Base-by-base conservation (phyloP, 2,888 invertebrate genomes). In the Scaptomyza caliginosa region DNA sequence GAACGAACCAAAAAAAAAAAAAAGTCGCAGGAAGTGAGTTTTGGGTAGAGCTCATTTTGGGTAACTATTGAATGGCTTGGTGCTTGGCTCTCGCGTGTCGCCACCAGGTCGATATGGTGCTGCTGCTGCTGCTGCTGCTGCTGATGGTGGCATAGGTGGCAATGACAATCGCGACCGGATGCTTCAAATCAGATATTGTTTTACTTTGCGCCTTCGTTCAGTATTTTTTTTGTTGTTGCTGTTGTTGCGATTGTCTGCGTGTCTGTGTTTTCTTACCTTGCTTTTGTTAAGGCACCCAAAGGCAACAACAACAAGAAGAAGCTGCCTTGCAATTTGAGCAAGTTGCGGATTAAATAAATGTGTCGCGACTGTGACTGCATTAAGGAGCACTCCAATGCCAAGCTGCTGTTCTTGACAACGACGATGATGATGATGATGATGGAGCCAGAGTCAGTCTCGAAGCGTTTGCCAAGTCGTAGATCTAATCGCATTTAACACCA, bases 101-200 rank as follows among this genome's bases (percentile, higher is more conserved):
- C 50, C 49, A 32, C 48, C 81, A 62, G 28, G 39, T 48, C 64
- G 62, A n/a, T 17, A 19, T 50, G 30, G 26, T 60, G 58, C 3
- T 5, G 72, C 54, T 19, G 84, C 77, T 84, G 88, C 71, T 75
- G 80, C 75, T 76, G 64, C 23, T 57, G 64, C 19, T 58, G 65
- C 10, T 42, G 42, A 19, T 60, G 62, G 78, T 86, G 77, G 77
- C 77, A 79, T 78, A 90, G 89, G 88, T 90, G 90, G 78, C 86
- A 88, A 89, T 88, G 89, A 89, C 90, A 89, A 89, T 89, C 89
- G 88, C 90, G 89, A 90, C 90, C 90, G 90, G 90, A 90, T 90
- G 90, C 90, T 82, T 89, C 89, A 90, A 89, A 90, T 90, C 90
- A 89, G 90, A 90, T 90, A 90, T 89, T 88, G 74, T 89, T 88